A percentile compares a stretch with the other conserved stretches of the same genome.
Evolutionary conservation across 1,140 invertebrate species (phyloP).

Genomic region (Pararge aegeria): DNA sequence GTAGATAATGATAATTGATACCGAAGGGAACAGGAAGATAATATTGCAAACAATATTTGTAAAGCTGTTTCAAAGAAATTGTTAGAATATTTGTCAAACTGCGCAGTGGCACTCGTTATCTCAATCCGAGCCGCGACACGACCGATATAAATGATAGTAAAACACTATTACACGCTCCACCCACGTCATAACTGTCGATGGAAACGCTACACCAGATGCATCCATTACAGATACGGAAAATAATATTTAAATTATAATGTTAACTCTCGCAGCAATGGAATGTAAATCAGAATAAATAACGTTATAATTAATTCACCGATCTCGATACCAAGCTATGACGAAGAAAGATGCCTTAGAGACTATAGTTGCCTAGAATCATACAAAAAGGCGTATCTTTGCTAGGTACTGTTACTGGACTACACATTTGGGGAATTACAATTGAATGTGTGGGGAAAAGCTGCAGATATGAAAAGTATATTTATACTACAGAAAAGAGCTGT

Average conservation of each 20-base stretch:
- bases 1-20: too few relatives aligned
- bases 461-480: too few relatives aligned
- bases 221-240: slow-evolving; percentile 35
- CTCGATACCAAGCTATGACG: slow-evolving; percentile 8
- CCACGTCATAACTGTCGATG: slow-evolving; percentile 29
- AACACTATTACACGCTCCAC: slow-evolving; percentile 49
- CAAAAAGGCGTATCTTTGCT: too few relatives aligned
- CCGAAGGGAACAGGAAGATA: neutral
- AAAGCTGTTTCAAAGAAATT: slow-evolving; percentile 3
- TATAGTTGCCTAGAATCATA: too few relatives aligned
- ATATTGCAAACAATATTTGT: neutral
- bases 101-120: slow-evolving; percentile 64
- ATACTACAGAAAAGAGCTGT: too few relatives aligned
- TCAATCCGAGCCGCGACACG: slow-evolving; percentile 51
- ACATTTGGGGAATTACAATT: too few relatives aligned
- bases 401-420: too few relatives aligned
- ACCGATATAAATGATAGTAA: slow-evolving; percentile 67
- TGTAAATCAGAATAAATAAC: slow-evolving; percentile 15
- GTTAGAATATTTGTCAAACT: slow-evolving; percentile 53
- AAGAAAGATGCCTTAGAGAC: neutral
- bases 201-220: slow-evolving; percentile 22
- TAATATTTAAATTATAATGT: slow-evolving; percentile 5
- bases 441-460: too few relatives aligned
- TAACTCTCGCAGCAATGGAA: slow-evolving; percentile 22
- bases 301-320: slow-evolving; percentile 1